phyloP scores from a whole-genome alignment of 2,888 invertebrate genomes.

The Erannis defoliaria region DNA sequence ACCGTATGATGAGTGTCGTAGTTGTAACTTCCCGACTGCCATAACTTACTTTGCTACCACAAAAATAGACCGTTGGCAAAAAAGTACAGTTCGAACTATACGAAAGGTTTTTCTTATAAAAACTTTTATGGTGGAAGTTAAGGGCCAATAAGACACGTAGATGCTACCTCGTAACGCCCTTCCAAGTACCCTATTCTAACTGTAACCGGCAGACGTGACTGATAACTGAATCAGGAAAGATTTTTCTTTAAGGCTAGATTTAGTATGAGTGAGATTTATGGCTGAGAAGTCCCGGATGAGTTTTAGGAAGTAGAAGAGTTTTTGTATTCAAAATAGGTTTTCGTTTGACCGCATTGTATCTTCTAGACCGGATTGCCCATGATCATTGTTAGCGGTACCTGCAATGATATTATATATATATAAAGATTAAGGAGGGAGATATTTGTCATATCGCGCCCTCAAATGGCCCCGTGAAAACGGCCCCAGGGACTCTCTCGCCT shows the following conservation, averaged over 20 bases:
- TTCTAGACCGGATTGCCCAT: too few species aligned
- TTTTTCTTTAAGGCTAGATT: constrained; percentile 2
- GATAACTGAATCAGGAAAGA: constrained; percentile 25
- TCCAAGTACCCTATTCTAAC: constrained; percentile 32
- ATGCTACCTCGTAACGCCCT: constrained; percentile 28
- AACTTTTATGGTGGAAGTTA: constrained; percentile 32
- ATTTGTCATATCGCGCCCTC: too few species aligned
- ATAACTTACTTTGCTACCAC: constrained; percentile 26
- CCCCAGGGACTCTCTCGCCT: too few species aligned
- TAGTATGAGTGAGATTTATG: constrained; percentile 9
- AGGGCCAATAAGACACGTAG: constrained; percentile 34
- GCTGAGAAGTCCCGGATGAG: constrained; percentile 3
- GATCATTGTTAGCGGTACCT: too few species aligned
- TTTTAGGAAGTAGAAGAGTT: background rate
- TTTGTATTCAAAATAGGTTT: too few species aligned
- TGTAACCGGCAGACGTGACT: constrained; percentile 35
- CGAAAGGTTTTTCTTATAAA: constrained; percentile 32
- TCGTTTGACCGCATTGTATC: too few species aligned
- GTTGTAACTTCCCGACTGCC: constrained; percentile 28
- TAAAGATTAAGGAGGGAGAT: too few species aligned
- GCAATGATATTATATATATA: too few species aligned
- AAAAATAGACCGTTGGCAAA: constrained; percentile 22
- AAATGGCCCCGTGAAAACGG: too few species aligned
- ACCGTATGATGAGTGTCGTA: constrained; percentile 15
- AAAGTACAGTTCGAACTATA: constrained; percentile 21